Evolutionary conservation across 35 echinoderm and acorn worm genomes (phyloP), one percentile per base, ranked within the genome.

Genomic region (Ptychodera flava): DNA sequence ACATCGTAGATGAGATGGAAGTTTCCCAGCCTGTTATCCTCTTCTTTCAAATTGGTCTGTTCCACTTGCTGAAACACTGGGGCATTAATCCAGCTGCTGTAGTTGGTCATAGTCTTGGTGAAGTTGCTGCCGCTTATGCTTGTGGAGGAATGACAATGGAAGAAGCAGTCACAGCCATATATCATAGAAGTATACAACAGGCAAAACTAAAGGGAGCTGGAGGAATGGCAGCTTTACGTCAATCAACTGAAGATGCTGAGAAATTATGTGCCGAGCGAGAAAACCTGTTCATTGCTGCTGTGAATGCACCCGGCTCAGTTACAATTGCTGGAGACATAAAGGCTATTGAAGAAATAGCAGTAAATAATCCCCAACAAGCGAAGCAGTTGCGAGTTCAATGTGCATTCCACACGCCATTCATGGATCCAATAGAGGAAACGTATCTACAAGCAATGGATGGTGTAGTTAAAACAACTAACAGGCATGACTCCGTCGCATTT

Each of bases 91-190:
- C 95, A 77, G 89, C 88, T 36, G 93, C 83, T 0, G 79, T 93
- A 34, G 90, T 97, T 35, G 95, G 95, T 27, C 95, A 97, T 76
- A 97, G n/a, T n/a, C n/a, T n/a, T n/a, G n/a, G n/a, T n/a, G n/a
- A n/a, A n/a, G n/a, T n/a, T n/a, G n/a, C n/a, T 33, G 95, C 95
- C 28, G 95, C 95, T 27, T 97, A 97, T 81, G 95, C 92, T 10
- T 85, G 45, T 45, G 95, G 95, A 53, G 95, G 92, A 31, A 76
- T 97, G 78, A 89, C 95, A 0, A 78, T 97, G 31, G 76, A 85
- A 75, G 95, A 97, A 84, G 92, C 95, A 16, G 53, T 97, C 45
- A 31, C 45, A 64, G 92, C 89, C 76, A 90, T 97, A 16, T 97
- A 93, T 79, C 84, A 91, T 53, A 80, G 95, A 82, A 97, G 95